Evolutionary conservation across 2,888 invertebrate genomes (phyloP).

Genomic region (Zygothrica quintamaculata): DNA sequence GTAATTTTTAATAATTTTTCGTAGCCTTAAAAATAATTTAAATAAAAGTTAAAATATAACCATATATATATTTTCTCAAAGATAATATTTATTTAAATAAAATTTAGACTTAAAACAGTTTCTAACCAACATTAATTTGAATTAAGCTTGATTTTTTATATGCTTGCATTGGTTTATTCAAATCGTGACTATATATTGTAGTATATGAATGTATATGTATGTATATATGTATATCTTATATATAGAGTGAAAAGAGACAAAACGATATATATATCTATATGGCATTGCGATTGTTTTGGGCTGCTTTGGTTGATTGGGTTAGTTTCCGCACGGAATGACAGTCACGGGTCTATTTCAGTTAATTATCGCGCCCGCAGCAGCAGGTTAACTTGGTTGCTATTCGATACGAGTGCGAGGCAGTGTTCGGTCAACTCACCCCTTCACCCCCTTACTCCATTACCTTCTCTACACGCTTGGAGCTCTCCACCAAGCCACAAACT

Average conservation of each 20-base stretch:
- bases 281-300: constrained; percentile 35
- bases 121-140: too few species aligned
- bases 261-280: constrained; percentile 42
- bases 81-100: too few species aligned
- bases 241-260: constrained; percentile 30
- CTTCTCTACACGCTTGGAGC: background rate
- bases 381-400: constrained; percentile 64
- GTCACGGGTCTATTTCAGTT: constrained; percentile 79
- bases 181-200: too few species aligned
- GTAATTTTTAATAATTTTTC: too few species aligned
- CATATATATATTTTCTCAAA: too few species aligned
- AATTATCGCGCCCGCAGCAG: constrained; percentile 74
- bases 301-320: constrained; percentile 18
- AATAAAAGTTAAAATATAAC: too few species aligned
- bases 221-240: constrained; percentile 5
- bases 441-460: too few species aligned
- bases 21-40: too few species aligned
- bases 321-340: constrained; percentile 15
- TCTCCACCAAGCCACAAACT: background rate
- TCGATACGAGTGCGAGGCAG: constrained; percentile 31
- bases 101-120: too few species aligned
- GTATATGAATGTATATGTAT: background rate
- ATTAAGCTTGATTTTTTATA: too few species aligned
- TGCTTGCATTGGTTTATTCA: too few species aligned
- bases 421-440: constrained; percentile 9